Conservation (phyloP, 2,113 vertebrate genomes). For the Ictalurus punctatus region DNA sequence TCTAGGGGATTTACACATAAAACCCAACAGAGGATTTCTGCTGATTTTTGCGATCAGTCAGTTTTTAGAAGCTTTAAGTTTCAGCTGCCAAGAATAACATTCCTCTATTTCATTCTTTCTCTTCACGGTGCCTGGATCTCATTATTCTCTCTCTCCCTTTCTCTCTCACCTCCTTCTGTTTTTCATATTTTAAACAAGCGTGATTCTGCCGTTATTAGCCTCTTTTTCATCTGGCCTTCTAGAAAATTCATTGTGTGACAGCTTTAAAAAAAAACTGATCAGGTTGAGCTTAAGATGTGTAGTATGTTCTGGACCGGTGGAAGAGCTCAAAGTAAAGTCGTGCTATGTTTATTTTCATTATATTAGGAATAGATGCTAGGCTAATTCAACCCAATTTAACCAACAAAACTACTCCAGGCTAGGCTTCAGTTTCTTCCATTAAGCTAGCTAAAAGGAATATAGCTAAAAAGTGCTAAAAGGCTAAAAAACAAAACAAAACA, state of each 20-base stretch:
- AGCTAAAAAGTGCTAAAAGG: not conserved
- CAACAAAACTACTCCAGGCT: not conserved
- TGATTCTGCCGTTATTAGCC: not conserved
- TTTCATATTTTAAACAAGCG: slow-evolving; percentile 13
- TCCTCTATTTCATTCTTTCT: slow-evolving; percentile 59
- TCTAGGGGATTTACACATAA: slow-evolving; percentile 55
- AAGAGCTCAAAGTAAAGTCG: not conserved
- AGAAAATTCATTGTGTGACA: not conserved
- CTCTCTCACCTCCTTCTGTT: slow-evolving; percentile 50
- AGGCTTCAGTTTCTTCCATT: not conserved
- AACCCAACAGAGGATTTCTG: slow-evolving; percentile 55
- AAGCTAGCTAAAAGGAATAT: not conserved
- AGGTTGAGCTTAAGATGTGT: not conserved
- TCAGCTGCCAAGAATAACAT: slow-evolving; percentile 71
- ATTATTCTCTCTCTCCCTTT: slow-evolving; percentile 48
- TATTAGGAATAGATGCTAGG: not conserved
- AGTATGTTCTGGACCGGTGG: not conserved
- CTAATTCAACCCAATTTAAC: not conserved
- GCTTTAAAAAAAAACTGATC: not conserved
- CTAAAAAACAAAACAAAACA: not conserved
- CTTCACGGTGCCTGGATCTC: slow-evolving; percentile 24
- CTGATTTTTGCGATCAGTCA: slow-evolving; percentile 64
- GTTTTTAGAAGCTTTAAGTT: slow-evolving; percentile 54
- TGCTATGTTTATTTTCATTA: not conserved
- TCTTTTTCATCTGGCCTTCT: not conserved